Percentiles rank a stretch among this genome's conserved stretches.
These are phyloP conservation scores for Xestia c-nigrum DNA, from an alignment of 2,888 invertebrate species.

Conservation along the genomic window DNA sequence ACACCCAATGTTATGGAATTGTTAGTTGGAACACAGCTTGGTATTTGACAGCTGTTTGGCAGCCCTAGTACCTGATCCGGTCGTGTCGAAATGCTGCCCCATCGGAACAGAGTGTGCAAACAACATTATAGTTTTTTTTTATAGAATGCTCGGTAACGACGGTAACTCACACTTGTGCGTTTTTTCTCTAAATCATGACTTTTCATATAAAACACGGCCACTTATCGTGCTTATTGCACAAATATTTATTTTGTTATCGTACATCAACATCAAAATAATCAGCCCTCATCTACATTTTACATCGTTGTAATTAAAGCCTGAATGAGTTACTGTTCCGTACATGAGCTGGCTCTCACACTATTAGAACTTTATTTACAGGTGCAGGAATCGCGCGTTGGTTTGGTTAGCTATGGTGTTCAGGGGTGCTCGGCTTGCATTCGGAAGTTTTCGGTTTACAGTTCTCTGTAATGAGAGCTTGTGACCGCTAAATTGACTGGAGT, in stretches of 20 bases:
- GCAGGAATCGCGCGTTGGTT: conserved; percentile 2
- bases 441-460: conserved; percentile 4
- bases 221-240: neutral
- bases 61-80: neutral
- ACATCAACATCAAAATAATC: neutral
- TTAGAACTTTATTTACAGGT: conserved; percentile 21
- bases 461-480: neutral
- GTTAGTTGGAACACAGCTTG: neutral
- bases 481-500: conserved; percentile 1
- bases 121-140: neutral
- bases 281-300: neutral
- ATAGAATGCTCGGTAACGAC: neutral
- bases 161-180: neutral
- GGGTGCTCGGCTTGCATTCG: conserved; percentile 8
- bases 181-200: neutral
- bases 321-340: conserved; percentile 4
- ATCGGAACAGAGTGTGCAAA: neutral
- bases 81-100: neutral
- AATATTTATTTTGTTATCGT: neutral
- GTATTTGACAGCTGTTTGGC: too few species aligned
- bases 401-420: neutral
- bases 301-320: neutral
- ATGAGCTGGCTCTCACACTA: conserved; percentile 17
- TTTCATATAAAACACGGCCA: neutral
- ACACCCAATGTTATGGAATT: neutral